These are phyloP conservation scores for Agrochola lota DNA, from an alignment of 2,888 invertebrate genomes.

Conservation along the genomic window DNA sequence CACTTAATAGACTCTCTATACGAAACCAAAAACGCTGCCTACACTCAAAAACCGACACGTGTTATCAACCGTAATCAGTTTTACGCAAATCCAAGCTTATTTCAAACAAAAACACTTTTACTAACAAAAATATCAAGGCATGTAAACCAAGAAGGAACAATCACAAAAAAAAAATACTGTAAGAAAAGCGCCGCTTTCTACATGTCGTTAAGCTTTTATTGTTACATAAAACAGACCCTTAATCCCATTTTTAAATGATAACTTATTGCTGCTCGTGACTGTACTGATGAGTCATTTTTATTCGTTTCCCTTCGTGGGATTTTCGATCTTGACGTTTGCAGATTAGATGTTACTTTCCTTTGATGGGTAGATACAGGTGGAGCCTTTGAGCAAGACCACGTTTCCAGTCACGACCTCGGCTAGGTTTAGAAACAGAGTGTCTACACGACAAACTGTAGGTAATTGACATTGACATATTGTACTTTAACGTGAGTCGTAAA, in stretches of 20 bases:
- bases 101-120: conserved; percentile 50
- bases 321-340: conserved; percentile 15
- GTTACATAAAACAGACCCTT: conserved; percentile 36
- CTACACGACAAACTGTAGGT: conserved; percentile 70
- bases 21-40: conserved; percentile 1
- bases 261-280: conserved; percentile 57
- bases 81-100: conserved; percentile 30
- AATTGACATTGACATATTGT: conserved; percentile 81
- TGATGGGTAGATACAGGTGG: conserved; percentile 56
- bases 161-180: conserved; percentile 25
- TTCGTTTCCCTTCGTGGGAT: conserved; percentile 27
- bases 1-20: background rate
- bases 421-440: conserved; percentile 69
- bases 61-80: conserved; percentile 27
- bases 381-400: conserved; percentile 69
- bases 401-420: conserved; percentile 70
- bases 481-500: conserved; percentile 68
- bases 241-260: conserved; percentile 57
- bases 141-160: conserved; percentile 28
- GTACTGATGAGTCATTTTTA: conserved; percentile 59
- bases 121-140: conserved; percentile 24
- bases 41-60: background rate
- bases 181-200: conserved; percentile 36
- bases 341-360: conserved; percentile 54
- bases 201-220: conserved; percentile 54